Evolutionary conservation across 2,888 invertebrate genomes (phyloP), one percentile per base, ranked within the genome.

Genomic region (Orthosia cruda): DNA sequence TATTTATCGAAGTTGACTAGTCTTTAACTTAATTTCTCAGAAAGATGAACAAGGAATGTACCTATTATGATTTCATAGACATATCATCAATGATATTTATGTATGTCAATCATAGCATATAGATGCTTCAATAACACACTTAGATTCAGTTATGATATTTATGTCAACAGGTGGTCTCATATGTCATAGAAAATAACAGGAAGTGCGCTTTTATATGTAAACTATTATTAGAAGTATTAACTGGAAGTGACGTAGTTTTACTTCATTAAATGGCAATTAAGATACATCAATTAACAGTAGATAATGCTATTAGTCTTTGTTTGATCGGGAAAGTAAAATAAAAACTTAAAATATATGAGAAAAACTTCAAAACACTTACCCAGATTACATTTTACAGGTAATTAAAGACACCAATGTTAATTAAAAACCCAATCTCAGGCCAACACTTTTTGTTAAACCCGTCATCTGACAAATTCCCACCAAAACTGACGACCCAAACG

Each of bases 111-210:
- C 66, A 77, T 18, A 58, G 2, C 5, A 72, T 3, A 52, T 11
- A 63, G 9, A 32, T 50, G 20, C 64, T 32, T 49, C 18, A 45
- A 62, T 18, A 50, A 32, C 32, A 49, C 66, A 49, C 66, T 64
- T 78, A 76, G 67, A 71, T 23, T 73, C 26, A 63, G 83, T 80
- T 84, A 83, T 81, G 75, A 80, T 83, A 86, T 85, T 70, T 45
- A 74, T 57, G 79, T 85, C 92, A 92, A 92, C 92, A 92, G 91
- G 93, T 92, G 91, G 90, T 79, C 81, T 80, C 87, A 89, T 87
- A 82, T 87, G 89, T 86, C 84, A 87, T 87, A 86, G 69, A 75
- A 73, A 74, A 71, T 74, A 76, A 71, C 64, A 80, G 67, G 54
- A 84, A 84, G 49, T 58, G 4, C 9, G 15, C 12, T 64, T 65